Evolutionary conservation across 1,140 invertebrate species (phyloP).

Genomic region (Platyscapa corneri): DNA sequence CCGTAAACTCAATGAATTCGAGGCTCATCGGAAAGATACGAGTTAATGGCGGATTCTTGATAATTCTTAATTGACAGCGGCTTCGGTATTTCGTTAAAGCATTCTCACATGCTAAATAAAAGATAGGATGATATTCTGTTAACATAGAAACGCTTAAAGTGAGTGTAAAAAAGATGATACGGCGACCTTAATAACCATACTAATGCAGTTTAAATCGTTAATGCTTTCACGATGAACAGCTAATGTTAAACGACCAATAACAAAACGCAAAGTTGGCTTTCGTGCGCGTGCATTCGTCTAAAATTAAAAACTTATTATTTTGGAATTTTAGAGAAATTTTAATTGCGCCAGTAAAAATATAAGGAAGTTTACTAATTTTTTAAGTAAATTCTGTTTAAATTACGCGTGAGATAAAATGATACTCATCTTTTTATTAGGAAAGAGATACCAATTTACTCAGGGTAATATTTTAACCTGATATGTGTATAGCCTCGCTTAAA

Average conservation of each 20-base stretch:
- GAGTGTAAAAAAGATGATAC: background rate
- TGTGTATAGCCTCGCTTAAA: no score
- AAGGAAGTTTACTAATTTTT: no score
- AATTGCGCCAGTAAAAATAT: no score
- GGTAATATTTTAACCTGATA: no score
- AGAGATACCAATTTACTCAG: no score
- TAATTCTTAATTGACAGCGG: slow-evolving; percentile 39
- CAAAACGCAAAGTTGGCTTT: background rate
- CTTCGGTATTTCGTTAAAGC: background rate
- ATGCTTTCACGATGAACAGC: background rate
- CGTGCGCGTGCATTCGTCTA: background rate
- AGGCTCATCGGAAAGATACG: background rate
- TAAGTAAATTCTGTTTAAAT: no score
- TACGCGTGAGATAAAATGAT: no score
- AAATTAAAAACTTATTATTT: no score
- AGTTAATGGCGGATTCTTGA: background rate
- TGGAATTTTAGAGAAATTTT: no score
- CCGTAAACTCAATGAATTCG: no score
- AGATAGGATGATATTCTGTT: background rate
- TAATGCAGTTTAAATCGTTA: background rate
- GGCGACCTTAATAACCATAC: background rate
- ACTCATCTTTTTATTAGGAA: no score
- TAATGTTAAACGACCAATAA: background rate
- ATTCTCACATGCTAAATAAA: slow-evolving; percentile 16
- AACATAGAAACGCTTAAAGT: background rate